Base-by-base conservation (phyloP, 2,888 invertebrate genomes). In the Callimorpha dominula region DNA sequence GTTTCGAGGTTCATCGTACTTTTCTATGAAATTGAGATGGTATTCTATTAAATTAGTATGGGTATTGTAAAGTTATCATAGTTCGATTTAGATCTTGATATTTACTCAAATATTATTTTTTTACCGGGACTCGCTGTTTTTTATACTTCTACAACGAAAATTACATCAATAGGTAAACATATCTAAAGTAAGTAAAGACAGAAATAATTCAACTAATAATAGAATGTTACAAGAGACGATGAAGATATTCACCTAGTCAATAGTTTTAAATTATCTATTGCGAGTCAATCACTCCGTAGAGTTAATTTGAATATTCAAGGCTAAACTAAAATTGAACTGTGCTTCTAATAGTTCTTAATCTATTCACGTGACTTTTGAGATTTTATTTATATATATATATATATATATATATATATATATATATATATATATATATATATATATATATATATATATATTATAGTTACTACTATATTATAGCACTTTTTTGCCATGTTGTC, bases 281-380 rank as follows among this genome's bases (percentile, higher is more conserved):
- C 68, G 54, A 74, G 76, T 78, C 82, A 76, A 80, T 78, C 60
- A 78, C 78, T 67, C 50, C 20, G 20, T 31, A 11, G 31, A 70
- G 71, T 68, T 43, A 62, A 78, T 76, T 82, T 78, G 50, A 74
- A 74, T 76, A 76, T 71, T 80, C 76, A 80, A 83, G 78, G 81
- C 65, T 71, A 42, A 63, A 70, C n/a, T 70, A 31, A 62, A 71
- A 73, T 71, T 54, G 67, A 71, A 49, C 71, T 20, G 70, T 46
- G 64, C 68, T 74, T 75, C 52, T 81, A 67, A 12, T 68, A 67
- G 49, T 46, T 50, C 1, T 62, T 60, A 70, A 69, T n/a, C 14
- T 65, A 68, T 73, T 73, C 20, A 42, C 17, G 60, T 64, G 54
- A 52, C 15, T 66, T 72, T 73, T 40, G 11, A 64, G 54, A 57